phyloP scores from a whole-genome alignment of 2,888 invertebrate species.

The Luperina testacea region DNA sequence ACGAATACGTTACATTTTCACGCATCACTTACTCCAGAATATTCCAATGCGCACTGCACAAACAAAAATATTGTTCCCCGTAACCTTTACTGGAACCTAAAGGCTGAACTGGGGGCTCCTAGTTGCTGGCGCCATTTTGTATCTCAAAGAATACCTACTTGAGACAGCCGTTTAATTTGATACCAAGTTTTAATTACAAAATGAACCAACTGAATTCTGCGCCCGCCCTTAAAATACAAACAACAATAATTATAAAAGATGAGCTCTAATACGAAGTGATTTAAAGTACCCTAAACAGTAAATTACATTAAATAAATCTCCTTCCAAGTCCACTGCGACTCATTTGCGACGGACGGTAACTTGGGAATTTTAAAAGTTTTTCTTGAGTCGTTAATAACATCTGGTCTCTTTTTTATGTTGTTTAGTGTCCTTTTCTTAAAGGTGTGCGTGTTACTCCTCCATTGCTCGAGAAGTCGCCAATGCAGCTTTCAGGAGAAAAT shows the following conservation, averaged over 20 bases:
- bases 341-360: constrained; percentile 76
- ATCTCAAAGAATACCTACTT: constrained; percentile 30
- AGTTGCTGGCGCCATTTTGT: neutral
- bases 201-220: constrained; percentile 61
- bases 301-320: constrained; percentile 76
- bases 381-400: constrained; percentile 75
- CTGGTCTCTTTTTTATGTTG: constrained; percentile 72
- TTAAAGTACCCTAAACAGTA: constrained; percentile 75
- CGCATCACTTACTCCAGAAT: constrained; percentile 35
- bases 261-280: constrained; percentile 75
- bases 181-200: constrained; percentile 68
- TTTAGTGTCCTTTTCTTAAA: constrained; percentile 51
- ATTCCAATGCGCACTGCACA: constrained; percentile 22
- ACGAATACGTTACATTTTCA: constrained; percentile 48
- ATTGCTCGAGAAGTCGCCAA: constrained; percentile 9
- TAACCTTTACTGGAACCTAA: constrained; percentile 8
- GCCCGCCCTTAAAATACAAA: constrained; percentile 59
- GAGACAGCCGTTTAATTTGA: constrained; percentile 42
- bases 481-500: constrained; percentile 16
- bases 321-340: constrained; percentile 70
- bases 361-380: constrained; percentile 72
- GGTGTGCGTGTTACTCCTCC: constrained; percentile 12
- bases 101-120: neutral
- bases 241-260: constrained; percentile 74
- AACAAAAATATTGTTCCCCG: constrained; percentile 29